phyloP scores from a whole-genome alignment of 2,888 invertebrate species.

The Panopea generosa region DNA sequence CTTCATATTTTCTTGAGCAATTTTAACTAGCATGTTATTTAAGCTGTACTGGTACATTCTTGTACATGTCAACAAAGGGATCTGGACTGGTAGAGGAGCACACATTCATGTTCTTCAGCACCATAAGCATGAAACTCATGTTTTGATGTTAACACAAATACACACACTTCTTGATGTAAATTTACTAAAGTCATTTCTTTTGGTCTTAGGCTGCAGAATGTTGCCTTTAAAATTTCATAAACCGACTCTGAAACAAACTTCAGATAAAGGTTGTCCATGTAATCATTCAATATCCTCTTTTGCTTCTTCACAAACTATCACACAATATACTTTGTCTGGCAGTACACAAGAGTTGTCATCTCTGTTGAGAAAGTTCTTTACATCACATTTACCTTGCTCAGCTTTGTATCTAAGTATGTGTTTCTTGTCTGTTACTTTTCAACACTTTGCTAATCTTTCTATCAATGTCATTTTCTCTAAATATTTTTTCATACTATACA shows the following conservation, averaged over 20 bases:
- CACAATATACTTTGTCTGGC: conserved; percentile 45
- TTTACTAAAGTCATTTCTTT: conserved; percentile 29
- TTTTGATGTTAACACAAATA: conserved; percentile 49
- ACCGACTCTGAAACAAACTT: conserved; percentile 35
- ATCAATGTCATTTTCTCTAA: conserved; percentile 8
- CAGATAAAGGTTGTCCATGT: conserved; percentile 40
- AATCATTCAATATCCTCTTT: conserved; percentile 51
- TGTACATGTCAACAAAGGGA: conserved; percentile 30
- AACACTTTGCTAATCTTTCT: background rate
- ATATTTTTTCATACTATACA: conserved; percentile 17
- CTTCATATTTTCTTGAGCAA: conserved; percentile 3
- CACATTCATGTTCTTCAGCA: conserved; percentile 16
- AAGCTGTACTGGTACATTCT: background rate
- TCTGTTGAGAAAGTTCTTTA: conserved; percentile 39
- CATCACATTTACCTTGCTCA: conserved; percentile 7
- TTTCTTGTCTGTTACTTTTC: conserved; percentile 6
- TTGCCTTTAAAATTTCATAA: conserved; percentile 30
- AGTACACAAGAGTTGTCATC: conserved; percentile 42
- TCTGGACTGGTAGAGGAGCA: conserved; percentile 39
- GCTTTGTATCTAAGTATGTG: background rate
- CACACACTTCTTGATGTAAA: conserved; percentile 35
- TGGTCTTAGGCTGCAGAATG: conserved; percentile 33
- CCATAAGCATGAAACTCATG: conserved; percentile 36
- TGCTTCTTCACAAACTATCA: conserved; percentile 37
- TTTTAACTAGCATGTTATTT: background rate